phyloP scores from a whole-genome alignment of 2,888 invertebrate genomes.

The Tolmerus cingulatus region DNA sequence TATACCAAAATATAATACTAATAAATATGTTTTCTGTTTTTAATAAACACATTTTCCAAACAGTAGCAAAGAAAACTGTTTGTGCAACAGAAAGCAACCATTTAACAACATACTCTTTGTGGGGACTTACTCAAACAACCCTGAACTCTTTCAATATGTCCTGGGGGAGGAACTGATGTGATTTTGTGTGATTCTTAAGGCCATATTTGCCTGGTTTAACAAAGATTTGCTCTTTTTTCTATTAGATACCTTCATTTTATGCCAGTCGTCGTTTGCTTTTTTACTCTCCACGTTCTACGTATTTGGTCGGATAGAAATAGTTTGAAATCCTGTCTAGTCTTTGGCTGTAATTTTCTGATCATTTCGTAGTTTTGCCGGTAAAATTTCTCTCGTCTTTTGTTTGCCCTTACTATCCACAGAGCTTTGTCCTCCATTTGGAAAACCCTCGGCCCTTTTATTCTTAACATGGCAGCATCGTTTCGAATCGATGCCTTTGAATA shows the following conservation, averaged over 20 bases:
- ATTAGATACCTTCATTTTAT: neutral
- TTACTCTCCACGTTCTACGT: neutral
- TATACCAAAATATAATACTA: too few relatives aligned
- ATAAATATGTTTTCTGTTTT: too few relatives aligned
- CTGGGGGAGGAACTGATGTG: neutral
- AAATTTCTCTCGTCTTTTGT: neutral
- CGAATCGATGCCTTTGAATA: constrained; percentile 4
- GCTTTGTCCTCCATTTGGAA: neutral
- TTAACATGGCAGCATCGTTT: neutral
- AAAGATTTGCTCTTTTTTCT: neutral
- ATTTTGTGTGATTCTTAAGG: neutral
- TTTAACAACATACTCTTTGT: neutral
- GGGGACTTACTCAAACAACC: neutral
- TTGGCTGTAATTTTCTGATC: neutral
- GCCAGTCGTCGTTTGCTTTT: neutral
- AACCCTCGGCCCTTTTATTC: neutral
- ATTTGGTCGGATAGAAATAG: neutral
- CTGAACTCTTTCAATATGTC: neutral
- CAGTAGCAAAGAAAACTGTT: neutral
- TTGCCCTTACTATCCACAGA: neutral
- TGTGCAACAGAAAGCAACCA: neutral
- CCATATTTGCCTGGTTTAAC: neutral
- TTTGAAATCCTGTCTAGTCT: constrained; percentile 1
- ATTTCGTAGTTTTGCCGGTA: neutral
- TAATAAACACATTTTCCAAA: too few relatives aligned